Base-by-base conservation (phyloP, 2,113 vertebrate genomes). In the Odocoileus hemionus region DNA sequence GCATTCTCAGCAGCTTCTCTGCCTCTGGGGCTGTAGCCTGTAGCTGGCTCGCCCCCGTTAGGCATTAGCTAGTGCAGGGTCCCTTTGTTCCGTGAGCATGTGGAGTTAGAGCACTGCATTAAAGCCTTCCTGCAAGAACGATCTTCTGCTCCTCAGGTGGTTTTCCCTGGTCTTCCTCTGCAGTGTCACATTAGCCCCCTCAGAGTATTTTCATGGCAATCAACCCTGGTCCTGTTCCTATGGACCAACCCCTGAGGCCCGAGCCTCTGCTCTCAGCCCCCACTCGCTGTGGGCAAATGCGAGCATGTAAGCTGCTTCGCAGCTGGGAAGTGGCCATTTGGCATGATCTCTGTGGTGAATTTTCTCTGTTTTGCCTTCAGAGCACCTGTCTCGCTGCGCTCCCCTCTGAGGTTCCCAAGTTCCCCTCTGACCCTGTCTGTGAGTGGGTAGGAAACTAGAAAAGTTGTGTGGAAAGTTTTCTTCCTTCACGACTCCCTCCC, bases 301-400 rank as follows among this genome's bases (percentile, higher is more conserved):
- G 23, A 76, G 3, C 6, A 26, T 14, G 12, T 43, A 43, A 43
- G 39, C 70, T 43, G 23, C 70, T 76, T 43, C 12, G 26, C 70
- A 15, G 12, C 36, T 76, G 23, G 23, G 12, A 76, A 43, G 12
- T 76, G 70, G 70, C 23, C 70, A 7, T 43, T 43, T 43, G 39
- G 39, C 3, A 0, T 43, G 23, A 43, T 76, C 39, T 76, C 70
- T 43, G 70, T 15, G 70, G 36, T 76, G 39, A 43, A 43, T 76
- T 76, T 76, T 76, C 36, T 74, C 70, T 43, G 23, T 26, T 76
- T 76, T 74, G 36, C 70, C 23, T 76, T 76, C 39, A 76, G 70
- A 76, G 39, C 12, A 15, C 23, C 70, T 43, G 19, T 39, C 39
- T 76, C 0, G 1, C 23, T 76, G 70, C 0, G 6, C 70, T 76